Base-by-base conservation (phyloP, 2,888 invertebrate genomes). In the Elegia similella region DNA sequence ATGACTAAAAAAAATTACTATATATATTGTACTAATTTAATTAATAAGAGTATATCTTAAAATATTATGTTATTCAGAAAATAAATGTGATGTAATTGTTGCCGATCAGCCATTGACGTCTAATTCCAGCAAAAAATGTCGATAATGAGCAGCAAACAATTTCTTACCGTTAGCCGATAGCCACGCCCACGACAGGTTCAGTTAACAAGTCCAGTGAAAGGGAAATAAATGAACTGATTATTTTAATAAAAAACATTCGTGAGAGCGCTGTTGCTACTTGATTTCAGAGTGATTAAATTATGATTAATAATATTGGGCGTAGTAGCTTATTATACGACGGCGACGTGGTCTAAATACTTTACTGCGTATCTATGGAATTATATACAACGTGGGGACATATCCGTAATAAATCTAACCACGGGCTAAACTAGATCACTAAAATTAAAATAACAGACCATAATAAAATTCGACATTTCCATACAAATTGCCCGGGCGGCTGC, bases 101-200 rank as follows among this genome's bases (percentile, higher is more conserved):
- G 10, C n/a, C 46, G 10, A 6, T n/a, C 38, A 12, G 38, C 38
- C 12, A 13, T 30, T 13, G 12, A 44, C 17, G 17, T 8, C 44
- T 46, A 23, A 12, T 6, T 46, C 46, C 23, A 7, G 46, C 38
- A 23, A 17, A 23, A 46, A 23, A 46, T 46, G 12, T 12, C 0
- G 16, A n/a, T 29, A 30, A 47, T 47, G 48, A 50, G 10, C 34
- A 50, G 23, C 48, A 50, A 16, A 34, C 48, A 50, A 16, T 50
- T 50, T 50, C 34, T 50, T 50, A 50, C 48, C 48, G 48, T 50
- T 50, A 50, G 16, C 32, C 30, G 34, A 50, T 50, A 6, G 16
- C 46, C 32, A 15, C 48, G 12, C 32, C 48, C 46, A 23, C 23
- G 10, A n/a, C 10, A 17, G 12, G 17, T 23, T 23, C 15, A 15